These are phyloP conservation scores for Addax nasomaculatus DNA, from an alignment of 2,113 vertebrate species.

Conservation along the genomic window DNA sequence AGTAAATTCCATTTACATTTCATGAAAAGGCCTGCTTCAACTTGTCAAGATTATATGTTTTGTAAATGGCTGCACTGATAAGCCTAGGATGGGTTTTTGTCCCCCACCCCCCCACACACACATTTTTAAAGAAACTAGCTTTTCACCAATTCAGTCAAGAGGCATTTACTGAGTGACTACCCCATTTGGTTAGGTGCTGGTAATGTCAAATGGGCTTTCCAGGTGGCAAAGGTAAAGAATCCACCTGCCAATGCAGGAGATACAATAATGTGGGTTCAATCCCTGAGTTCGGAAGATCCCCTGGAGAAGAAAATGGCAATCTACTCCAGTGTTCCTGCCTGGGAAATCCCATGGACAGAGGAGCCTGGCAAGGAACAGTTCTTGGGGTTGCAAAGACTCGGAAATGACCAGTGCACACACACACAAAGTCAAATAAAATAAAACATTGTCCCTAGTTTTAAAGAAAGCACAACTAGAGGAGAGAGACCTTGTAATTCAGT, in stretches of 20 bases:
- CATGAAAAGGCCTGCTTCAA: not conserved
- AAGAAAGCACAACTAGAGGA: not conserved
- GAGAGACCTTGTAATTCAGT: not conserved
- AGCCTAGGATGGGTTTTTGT: not conserved
- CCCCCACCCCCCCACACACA: rapidly evolving
- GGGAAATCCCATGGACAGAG: not conserved
- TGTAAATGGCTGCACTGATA: not conserved
- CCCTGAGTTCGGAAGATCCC: not conserved
- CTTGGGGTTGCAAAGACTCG: rapidly evolving
- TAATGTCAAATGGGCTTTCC: not conserved
- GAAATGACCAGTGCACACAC: not conserved
- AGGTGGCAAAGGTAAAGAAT: not conserved
- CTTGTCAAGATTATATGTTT: not conserved
- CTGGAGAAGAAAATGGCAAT: not conserved
- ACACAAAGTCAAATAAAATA: not conserved
- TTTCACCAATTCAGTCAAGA: no score
- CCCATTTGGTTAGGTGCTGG: not conserved
- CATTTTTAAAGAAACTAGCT: not conserved
- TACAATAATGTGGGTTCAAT: not conserved
- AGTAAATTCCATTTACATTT: not conserved
- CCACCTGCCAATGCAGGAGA: not conserved
- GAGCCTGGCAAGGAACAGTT: not conserved
- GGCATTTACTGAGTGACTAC: not conserved
- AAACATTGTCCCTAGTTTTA: not conserved
- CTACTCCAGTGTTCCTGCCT: not conserved